phyloP scores from a whole-genome alignment of 2,888 invertebrate species.

The Tachystola acroxantha region DNA sequence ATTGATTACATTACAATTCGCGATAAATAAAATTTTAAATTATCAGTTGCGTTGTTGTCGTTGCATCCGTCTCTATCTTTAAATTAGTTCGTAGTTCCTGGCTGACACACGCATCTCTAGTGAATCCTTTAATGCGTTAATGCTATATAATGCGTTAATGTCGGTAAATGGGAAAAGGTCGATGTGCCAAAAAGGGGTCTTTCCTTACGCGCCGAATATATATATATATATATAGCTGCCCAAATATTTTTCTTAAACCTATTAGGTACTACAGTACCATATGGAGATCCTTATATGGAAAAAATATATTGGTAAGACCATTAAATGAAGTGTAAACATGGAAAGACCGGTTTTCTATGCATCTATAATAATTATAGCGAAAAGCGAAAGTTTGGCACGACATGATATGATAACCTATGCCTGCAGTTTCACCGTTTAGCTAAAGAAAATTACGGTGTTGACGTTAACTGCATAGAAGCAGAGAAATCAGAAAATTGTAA shows the following conservation, averaged over 20 bases:
- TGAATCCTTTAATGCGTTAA: too few relatives aligned
- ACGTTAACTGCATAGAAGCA: too few relatives aligned
- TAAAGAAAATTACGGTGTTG: not conserved
- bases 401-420: not conserved
- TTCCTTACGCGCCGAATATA: not conserved
- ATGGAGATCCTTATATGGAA: too few relatives aligned
- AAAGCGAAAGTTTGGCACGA: slow-evolving; percentile 24
- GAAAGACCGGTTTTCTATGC: slow-evolving; percentile 29
- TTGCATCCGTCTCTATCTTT: too few relatives aligned
- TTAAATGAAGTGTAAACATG: slow-evolving; percentile 10
- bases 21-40: too few relatives aligned
- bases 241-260: slow-evolving; percentile 4
- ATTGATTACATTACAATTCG: too few relatives aligned
- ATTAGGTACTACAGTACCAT: too few relatives aligned
- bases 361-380: slow-evolving; percentile 17
- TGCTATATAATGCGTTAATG: slow-evolving; percentile 16
- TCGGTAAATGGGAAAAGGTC: slow-evolving; percentile 41
- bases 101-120: too few relatives aligned
- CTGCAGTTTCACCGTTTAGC: not conserved
- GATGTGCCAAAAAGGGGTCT: slow-evolving; percentile 26
- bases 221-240: not conserved
- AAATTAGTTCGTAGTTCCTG: too few relatives aligned
- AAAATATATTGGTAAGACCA: too few relatives aligned
- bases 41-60: too few relatives aligned
- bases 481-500: too few relatives aligned